Evolutionary conservation across 2,113 vertebrate species (phyloP).

Genomic region (Cervus canadensis): DNA sequence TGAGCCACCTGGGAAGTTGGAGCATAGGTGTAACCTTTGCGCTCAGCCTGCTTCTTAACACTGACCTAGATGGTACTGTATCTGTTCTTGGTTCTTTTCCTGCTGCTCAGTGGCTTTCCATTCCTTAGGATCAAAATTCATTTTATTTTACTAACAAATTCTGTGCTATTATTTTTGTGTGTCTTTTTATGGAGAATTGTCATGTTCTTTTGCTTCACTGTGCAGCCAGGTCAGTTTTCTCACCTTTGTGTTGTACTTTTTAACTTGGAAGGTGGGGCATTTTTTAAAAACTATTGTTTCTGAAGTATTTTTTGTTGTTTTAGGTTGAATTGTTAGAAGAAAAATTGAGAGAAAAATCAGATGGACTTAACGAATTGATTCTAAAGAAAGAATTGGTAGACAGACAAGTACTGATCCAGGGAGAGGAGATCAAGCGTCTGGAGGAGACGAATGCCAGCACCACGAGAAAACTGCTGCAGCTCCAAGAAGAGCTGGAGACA

Average conservation of each 20-base stretch:
- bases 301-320: constrained; percentile 36
- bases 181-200: background rate
- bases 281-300: background rate
- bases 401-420: constrained; percentile 83
- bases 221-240: background rate
- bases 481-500: constrained; percentile 89
- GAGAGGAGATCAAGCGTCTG: constrained; percentile 89
- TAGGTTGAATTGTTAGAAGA: constrained; percentile 92
- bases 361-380: constrained; percentile 85
- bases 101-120: background rate
- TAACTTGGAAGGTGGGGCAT: background rate
- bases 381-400: constrained; percentile 86
- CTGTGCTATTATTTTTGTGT: background rate
- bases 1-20: background rate
- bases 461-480: constrained; percentile 68
- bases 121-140: background rate
- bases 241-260: background rate
- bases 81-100: background rate
- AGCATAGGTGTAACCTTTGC: accelerated
- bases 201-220: background rate
- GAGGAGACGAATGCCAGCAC: constrained; percentile 79
- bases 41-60: background rate
- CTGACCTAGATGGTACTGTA: background rate
- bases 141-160: background rate
- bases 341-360: constrained; percentile 87